These are phyloP conservation scores for Danionella cerebrum DNA, from an alignment of 2,113 vertebrate species.

Conservation along the genomic window DNA sequence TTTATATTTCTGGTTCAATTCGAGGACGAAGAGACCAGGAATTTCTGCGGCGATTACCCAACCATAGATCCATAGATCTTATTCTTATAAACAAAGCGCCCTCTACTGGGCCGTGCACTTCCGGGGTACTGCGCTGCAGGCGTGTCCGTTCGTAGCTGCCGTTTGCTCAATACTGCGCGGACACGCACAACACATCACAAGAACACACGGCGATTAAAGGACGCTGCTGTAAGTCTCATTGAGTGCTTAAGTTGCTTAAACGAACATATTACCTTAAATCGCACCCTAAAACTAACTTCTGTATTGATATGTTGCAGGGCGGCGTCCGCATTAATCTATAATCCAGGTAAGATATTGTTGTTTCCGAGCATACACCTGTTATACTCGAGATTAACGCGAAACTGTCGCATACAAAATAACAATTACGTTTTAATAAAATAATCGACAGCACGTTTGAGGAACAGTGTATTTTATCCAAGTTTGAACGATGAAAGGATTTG, in stretches of 20 bases:
- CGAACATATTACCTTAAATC: neutral
- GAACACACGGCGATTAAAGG: constrained; percentile 63
- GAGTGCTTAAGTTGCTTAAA: neutral
- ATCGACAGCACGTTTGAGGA: too few relatives aligned
- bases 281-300: constrained; percentile 20
- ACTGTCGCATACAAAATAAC: too few relatives aligned
- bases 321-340: constrained; percentile 67
- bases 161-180: too few relatives aligned
- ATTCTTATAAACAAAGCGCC: too few relatives aligned
- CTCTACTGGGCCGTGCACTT: too few relatives aligned
- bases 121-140: constrained; percentile 47
- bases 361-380: constrained; percentile 39
- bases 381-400: too few relatives aligned
- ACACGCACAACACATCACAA: constrained; percentile 62
- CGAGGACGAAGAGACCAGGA: too few relatives aligned
- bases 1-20: too few relatives aligned
- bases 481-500: too few relatives aligned
- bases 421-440: neutral
- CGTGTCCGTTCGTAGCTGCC: constrained; percentile 40
- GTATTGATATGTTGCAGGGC: constrained; percentile 58
- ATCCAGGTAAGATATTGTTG: constrained; percentile 48
- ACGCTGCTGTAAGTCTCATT: constrained; percentile 69
- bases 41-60: too few relatives aligned
- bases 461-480: too few relatives aligned
- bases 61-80: too few relatives aligned